A percentile compares a stretch with the other conserved stretches of the same genome.
Evolutionary conservation across 2,113 vertebrate genomes (phyloP).

Genomic region (Artemisiospiza belli): DNA sequence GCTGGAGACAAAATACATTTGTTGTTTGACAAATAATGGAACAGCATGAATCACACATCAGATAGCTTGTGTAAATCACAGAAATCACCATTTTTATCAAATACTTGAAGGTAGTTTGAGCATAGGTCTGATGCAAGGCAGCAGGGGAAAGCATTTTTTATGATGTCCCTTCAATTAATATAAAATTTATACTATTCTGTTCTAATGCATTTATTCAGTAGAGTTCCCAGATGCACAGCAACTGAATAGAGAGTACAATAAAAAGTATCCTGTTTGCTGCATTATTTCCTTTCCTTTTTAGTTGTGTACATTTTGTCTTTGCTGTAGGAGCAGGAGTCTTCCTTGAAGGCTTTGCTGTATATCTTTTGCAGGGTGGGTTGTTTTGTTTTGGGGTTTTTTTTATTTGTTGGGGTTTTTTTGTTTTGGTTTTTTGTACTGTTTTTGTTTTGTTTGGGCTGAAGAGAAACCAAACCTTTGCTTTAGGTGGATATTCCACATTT

Average conservation of each 20-base stretch:
- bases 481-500: not conserved
- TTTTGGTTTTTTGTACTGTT: too few relatives aligned
- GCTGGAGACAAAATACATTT: not conserved
- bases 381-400: not conserved
- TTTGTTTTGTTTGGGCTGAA: not conserved
- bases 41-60: not conserved
- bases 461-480: not conserved
- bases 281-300: not conserved
- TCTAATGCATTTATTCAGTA: not conserved
- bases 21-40: not conserved
- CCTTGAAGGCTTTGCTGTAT: not conserved
- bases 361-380: accelerated
- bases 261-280: not conserved
- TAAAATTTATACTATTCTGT: not conserved
- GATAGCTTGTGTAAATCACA: not conserved
- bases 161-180: not conserved
- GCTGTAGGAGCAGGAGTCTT: not conserved
- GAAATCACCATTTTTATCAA: not conserved
- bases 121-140: not conserved
- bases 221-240: not conserved
- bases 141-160: not conserved
- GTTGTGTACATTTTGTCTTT: not conserved
- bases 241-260: not conserved
- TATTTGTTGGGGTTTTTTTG: not conserved
- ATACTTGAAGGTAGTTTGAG: not conserved